Percentiles rank a stretch among this genome's conserved stretches.
These are phyloP conservation scores for Alethe diademata DNA, from an alignment of 2,113 vertebrate species.

Conservation along the genomic window DNA sequence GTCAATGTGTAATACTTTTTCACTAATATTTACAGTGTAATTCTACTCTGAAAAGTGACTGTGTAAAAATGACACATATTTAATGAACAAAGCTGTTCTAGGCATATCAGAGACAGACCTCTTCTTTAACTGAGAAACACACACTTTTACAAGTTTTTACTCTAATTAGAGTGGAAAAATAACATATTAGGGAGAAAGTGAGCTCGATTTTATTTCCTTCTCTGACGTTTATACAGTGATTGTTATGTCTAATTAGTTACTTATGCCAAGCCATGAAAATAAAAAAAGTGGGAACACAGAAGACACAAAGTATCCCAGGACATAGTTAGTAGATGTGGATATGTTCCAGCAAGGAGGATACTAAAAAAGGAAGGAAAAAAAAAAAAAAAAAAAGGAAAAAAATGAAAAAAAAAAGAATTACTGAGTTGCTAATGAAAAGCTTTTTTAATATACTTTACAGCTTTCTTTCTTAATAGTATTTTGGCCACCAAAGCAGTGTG, in stretches of 20 bases:
- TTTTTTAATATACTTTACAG: background rate
- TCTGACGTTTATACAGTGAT: background rate
- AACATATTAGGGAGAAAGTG: slow-evolving; percentile 6
- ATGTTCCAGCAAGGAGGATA: accelerated
- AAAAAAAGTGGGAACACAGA: background rate
- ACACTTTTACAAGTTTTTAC: slow-evolving; percentile 37
- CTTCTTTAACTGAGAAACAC: slow-evolving; percentile 21
- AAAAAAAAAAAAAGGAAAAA: background rate
- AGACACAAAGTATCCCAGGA: background rate
- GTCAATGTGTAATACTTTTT: background rate
- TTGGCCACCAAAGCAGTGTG: background rate
- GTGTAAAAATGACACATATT: slow-evolving; percentile 30
- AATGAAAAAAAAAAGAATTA: background rate
- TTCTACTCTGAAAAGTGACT: background rate
- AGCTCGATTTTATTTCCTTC: background rate
- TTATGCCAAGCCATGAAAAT: background rate
- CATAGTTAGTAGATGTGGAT: background rate
- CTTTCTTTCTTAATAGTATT: background rate
- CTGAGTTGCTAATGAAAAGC: background rate
- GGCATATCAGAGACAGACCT: background rate
- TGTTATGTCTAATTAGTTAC: slow-evolving; percentile 9
- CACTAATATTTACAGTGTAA: background rate
- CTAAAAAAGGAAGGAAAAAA: background rate
- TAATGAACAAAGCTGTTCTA: slow-evolving; percentile 22
- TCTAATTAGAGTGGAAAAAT: slow-evolving; percentile 30